Percentiles rank a stretch among this genome's conserved stretches.
Evolutionary conservation across 2,113 vertebrate genomes (phyloP).

Genomic region (Haemorhous mexicanus): DNA sequence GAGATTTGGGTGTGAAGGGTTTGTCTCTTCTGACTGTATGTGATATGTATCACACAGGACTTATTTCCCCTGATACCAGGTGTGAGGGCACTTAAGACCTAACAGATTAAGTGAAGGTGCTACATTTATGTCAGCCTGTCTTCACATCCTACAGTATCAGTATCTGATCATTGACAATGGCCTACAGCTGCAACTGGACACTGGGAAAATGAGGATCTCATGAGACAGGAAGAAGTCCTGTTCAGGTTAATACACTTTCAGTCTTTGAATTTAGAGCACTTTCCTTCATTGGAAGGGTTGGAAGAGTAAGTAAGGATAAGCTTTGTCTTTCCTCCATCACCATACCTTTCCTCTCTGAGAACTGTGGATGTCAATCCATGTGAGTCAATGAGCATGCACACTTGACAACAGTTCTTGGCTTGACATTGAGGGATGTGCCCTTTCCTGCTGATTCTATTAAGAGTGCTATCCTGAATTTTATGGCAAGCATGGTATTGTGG

Average conservation of each 20-base stretch:
- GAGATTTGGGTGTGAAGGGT: background rate
- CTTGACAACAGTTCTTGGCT: background rate
- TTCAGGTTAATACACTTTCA: background rate
- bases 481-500: background rate
- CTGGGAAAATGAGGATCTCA: background rate
- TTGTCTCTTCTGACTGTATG: background rate
- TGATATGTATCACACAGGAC: rapidly evolving
- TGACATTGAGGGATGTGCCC: background rate
- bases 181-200: background rate
- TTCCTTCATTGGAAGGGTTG: background rate
- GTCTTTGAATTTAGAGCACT: background rate
- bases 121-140: background rate
- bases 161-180: background rate
- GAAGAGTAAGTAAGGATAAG: background rate
- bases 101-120: background rate
- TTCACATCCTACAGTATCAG: background rate
- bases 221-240: background rate
- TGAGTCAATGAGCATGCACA: background rate
- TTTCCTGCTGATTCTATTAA: background rate
- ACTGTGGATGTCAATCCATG: background rate
- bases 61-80: background rate
- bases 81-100: background rate
- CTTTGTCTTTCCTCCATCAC: background rate
- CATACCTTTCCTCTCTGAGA: background rate
- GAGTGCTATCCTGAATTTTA: background rate